These are phyloP conservation scores for Nasonia oneida DNA, from an alignment of 2,888 invertebrate genomes.

Conservation along the genomic window DNA sequence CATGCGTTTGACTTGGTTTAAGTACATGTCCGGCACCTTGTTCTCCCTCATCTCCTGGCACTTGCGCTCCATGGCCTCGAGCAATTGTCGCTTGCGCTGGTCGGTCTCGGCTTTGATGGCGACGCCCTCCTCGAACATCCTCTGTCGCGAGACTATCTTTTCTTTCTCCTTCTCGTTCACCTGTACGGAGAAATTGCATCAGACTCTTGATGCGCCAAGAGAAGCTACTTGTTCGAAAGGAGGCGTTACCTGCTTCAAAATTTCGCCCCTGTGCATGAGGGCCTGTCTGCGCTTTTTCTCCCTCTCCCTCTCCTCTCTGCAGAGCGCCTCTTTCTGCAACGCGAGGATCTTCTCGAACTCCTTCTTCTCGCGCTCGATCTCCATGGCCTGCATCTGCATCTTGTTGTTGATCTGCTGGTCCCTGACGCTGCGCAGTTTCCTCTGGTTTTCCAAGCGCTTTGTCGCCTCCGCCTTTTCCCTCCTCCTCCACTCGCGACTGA, in stretches of 20 bases:
- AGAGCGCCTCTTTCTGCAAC: constrained; percentile 81
- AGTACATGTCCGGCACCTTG: constrained; percentile 82
- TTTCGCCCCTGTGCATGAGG: constrained; percentile 82
- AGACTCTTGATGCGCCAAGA: no score
- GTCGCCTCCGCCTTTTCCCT: constrained; percentile 84
- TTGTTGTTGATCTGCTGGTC: constrained; percentile 82
- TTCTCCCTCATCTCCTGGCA: constrained; percentile 82
- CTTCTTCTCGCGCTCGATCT: constrained; percentile 84
- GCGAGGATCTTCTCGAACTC: constrained; percentile 82
- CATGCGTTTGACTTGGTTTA: constrained; percentile 79
- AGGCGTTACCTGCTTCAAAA: constrained; percentile 82
- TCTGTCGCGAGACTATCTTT: constrained; percentile 83
- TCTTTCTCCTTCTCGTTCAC: constrained; percentile 86
- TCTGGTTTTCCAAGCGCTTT: constrained; percentile 81
- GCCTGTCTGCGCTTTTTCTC: constrained; percentile 78
- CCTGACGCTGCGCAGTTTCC: constrained; percentile 80
- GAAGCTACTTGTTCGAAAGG: background rate
- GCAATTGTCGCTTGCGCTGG: constrained; percentile 80
- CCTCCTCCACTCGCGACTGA: constrained; percentile 86
- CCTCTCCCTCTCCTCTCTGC: constrained; percentile 80
- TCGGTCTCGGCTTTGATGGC: constrained; percentile 83
- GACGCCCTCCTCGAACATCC: constrained; percentile 85
- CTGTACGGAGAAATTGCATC: constrained; percentile 64
- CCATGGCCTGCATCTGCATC: constrained; percentile 84
- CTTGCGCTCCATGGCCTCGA: constrained; percentile 81